Conservation (phyloP, 2,113 vertebrate genomes). For the Erpornis zantholeuca region DNA sequence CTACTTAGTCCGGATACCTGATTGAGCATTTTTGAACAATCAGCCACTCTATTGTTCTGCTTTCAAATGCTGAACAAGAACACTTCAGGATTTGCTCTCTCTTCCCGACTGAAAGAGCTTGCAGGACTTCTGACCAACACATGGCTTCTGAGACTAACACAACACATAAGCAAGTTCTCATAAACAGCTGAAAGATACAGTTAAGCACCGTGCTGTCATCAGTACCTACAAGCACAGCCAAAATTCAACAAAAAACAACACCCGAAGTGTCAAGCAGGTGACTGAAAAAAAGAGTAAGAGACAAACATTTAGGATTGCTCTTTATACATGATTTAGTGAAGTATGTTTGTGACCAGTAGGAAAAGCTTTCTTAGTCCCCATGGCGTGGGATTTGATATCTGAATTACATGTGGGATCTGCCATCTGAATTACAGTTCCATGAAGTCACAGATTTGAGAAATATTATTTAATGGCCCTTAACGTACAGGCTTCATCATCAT, state of each 20-base stretch:
- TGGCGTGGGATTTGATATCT: neutral
- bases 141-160: neutral
- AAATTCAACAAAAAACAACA: neutral
- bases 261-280: neutral
- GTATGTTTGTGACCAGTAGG: rapidly evolving
- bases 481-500: neutral
- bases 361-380: neutral
- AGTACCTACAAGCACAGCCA: neutral
- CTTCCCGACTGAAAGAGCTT: neutral
- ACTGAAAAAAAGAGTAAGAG: neutral
- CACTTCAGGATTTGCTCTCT: neutral
- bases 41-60: neutral
- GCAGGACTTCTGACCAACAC: neutral
- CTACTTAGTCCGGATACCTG: conserved; percentile 39
- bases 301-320: neutral
- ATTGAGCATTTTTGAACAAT: conserved; percentile 45
- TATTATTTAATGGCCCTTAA: neutral
- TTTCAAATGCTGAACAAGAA: conserved; percentile 10
- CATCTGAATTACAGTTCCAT: neutral
- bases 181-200: neutral
- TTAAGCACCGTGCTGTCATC: neutral
- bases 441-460: neutral
- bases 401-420: neutral
- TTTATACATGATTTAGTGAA: neutral
- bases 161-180: rapidly evolving